Evolutionary conservation across 2,797 vertebrate genomes (phyloP), one percentile per base, ranked within the genome.

Genomic region (Channa striata): DNA sequence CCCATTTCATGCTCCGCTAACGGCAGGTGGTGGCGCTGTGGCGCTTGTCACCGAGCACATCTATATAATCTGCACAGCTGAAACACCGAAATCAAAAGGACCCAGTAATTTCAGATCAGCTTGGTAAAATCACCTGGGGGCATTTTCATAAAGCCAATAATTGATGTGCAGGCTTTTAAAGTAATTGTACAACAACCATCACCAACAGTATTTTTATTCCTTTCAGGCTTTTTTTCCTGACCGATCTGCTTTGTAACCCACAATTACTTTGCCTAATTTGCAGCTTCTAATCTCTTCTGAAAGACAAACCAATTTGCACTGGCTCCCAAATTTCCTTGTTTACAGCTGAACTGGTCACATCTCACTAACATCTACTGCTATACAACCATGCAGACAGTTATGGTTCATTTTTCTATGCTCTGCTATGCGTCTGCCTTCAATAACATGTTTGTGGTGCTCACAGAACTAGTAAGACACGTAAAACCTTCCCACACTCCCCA

Each of bases 111-210:
- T 75, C 68, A 58, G 60, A 80, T 52, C 54, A 56, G 58, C 8
- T 51, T 25, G 49, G 17, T 60, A 59, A 42, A 68, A 60, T 59
- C 66, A 65, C 69, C 47, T 5, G 47, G 59, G 44, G 50, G 5
- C 40, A 49, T 66, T 69, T 82, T 77, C 40, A 44, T 71, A 61
- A 76, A 72, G 62, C 62, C 73, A 80, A 48, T 82, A 80, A 85
- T 80, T 74, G 61, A 72, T 67, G 74, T 64, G 52, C 65, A 50
- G 60, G 65, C 72, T 71, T 85, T 76, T 64, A 76, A 68, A 30
- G 50, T 59, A 67, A 80, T 59, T 71, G 78, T 65, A 66, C 73
- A 70, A 79, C 57, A 82, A 83, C 83, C 80, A 86, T 82, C 73
- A 65, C 37, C 62, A 65, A 64, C 67, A 25, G 52, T 50, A 63